Percentiles rank a stretch among this genome's conserved stretches.
Conservation (phyloP, 1,140 invertebrate genomes). For the Ectropis grisescens region DNA sequence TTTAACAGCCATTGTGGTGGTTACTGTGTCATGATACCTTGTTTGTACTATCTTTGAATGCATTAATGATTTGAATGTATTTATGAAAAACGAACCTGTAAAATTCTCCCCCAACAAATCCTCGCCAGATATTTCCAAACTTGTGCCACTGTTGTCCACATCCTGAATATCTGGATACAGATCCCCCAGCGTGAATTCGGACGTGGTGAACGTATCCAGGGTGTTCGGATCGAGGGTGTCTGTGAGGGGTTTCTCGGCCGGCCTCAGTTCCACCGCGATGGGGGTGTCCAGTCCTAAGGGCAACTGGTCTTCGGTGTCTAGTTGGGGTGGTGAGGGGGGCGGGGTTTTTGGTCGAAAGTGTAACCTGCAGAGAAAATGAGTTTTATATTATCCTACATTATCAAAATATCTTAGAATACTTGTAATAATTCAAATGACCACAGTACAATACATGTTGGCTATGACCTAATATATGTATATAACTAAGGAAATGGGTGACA, state of each 20-base stretch:
- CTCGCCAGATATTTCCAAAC: conserved; percentile 27
- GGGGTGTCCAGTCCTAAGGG: conserved; percentile 69
- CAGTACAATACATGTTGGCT: too few relatives aligned
- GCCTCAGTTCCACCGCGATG: conserved; percentile 69
- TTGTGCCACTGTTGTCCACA: conserved; percentile 21
- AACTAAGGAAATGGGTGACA: too few relatives aligned
- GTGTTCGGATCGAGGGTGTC: conserved; percentile 19
- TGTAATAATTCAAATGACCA: too few relatives aligned
- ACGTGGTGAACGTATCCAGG: conserved; percentile 54
- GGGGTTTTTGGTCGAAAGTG: conserved; percentile 84
- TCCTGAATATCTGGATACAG: conserved; percentile 42
- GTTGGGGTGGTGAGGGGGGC: conserved; percentile 32
- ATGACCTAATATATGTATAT: too few relatives aligned
- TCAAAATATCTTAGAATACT: neutral
- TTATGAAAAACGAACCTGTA: conserved; percentile 19
- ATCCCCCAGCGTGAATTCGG: conserved; percentile 60
- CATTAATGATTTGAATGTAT: too few relatives aligned
- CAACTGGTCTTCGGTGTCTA: conserved; percentile 37
- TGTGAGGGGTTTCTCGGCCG: conserved; percentile 39
- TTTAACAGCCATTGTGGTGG: too few relatives aligned
- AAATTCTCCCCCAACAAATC: conserved; percentile 36
- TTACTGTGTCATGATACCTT: too few relatives aligned
- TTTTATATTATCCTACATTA: neutral
- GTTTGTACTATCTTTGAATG: too few relatives aligned
- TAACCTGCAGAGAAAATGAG: conserved; percentile 67